Evolutionary conservation across 2,113 vertebrate genomes (phyloP).

Genomic region (Lasiurus cinereus): DNA sequence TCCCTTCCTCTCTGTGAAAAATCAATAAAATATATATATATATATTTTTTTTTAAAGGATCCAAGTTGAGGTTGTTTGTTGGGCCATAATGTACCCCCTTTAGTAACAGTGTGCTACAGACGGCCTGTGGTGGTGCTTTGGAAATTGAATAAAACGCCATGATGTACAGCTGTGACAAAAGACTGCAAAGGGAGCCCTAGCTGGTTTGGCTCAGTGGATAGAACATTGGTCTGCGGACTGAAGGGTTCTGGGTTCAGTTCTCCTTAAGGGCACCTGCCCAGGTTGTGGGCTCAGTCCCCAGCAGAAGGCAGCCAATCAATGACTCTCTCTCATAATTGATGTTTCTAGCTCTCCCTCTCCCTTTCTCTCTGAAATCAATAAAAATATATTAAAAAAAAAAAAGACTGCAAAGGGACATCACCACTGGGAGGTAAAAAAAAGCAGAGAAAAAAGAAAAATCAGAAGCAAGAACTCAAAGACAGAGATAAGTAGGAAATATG

Average conservation of each 20-base stretch:
- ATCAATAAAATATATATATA: too few relatives aligned
- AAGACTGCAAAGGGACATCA: neutral
- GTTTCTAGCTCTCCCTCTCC: too few relatives aligned
- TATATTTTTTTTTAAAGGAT: neutral
- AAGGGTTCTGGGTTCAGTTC: too few relatives aligned
- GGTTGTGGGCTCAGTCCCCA: too few relatives aligned
- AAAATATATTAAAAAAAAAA: neutral
- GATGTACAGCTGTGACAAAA: neutral
- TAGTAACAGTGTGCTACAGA: neutral
- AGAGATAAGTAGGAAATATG: neutral
- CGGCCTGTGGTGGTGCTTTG: neutral
- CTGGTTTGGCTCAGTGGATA: too few relatives aligned
- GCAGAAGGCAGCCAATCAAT: too few relatives aligned
- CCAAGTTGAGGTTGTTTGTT: neutral
- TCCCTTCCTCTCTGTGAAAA: too few relatives aligned
- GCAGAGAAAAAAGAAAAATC: neutral
- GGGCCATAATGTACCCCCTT: neutral
- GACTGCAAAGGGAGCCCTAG: neutral
- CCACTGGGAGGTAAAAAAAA: neutral
- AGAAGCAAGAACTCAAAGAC: neutral
- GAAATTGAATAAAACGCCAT: neutral
- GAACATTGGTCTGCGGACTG: too few relatives aligned
- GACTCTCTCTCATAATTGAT: too few relatives aligned
- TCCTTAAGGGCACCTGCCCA: too few relatives aligned
- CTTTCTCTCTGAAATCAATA: too few relatives aligned